Percentiles rank a stretch among this genome's conserved stretches.
Evolutionary conservation across 2,888 invertebrate genomes (phyloP).

Genomic region (Rutpela maculata): DNA sequence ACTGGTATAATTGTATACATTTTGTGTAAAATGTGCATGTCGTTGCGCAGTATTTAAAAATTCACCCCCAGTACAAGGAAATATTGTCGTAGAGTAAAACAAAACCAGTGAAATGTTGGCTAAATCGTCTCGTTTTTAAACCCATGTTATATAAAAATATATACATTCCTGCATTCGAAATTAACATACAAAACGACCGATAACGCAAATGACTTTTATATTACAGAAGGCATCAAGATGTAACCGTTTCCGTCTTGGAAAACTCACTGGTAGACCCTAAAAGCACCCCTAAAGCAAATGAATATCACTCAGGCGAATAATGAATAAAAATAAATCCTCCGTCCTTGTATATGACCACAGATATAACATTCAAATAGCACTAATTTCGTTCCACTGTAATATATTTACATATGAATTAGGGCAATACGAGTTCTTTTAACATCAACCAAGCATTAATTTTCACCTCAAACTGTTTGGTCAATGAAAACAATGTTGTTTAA

Average conservation of each 20-base stretch:
- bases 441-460: not conserved
- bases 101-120: conserved; percentile 12
- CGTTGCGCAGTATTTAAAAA: conserved; percentile 32
- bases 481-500: not conserved
- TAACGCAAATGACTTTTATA: conserved; percentile 22
- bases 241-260: conserved; percentile 31
- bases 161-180: conserved; percentile 21
- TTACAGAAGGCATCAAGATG: conserved; percentile 27
- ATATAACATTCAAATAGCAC: conserved; percentile 33
- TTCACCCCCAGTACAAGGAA: conserved; percentile 17
- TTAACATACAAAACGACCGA: conserved; percentile 29
- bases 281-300: conserved; percentile 44
- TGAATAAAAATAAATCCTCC: conserved; percentile 55
- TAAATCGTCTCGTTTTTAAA: conserved; percentile 12
- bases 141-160: conserved; percentile 14
- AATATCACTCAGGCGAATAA: conserved; percentile 53
- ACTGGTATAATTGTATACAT: conserved; percentile 35
- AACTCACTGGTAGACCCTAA: not conserved
- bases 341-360: conserved; percentile 28
- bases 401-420: conserved; percentile 26
- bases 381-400: conserved; percentile 37
- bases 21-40: conserved; percentile 35
- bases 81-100: not conserved
- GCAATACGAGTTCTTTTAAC: conserved; percentile 20
- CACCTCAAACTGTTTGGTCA: not conserved